Evolutionary conservation across 2,888 invertebrate species (phyloP).

Genomic region (Amiota communis): DNA sequence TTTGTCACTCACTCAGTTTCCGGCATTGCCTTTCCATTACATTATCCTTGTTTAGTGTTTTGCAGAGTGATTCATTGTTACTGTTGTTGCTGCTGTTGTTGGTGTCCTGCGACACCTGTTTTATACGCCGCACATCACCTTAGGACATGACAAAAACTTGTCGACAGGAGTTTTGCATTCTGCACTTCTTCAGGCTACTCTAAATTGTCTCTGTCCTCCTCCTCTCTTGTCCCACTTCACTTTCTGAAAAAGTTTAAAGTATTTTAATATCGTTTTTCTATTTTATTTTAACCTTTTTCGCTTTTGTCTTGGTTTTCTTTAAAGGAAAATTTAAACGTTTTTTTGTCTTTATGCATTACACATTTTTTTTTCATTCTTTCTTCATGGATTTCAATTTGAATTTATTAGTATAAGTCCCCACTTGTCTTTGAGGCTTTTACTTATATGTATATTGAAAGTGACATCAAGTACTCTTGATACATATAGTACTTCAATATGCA

Average conservation of each 20-base stretch:
- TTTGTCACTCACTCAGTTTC: conserved; percentile 9
- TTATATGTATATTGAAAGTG: too few relatives aligned
- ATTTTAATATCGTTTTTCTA: background rate
- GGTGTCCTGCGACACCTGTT: background rate
- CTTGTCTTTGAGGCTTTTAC: too few relatives aligned
- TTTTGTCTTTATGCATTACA: too few relatives aligned
- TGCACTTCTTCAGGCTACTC: background rate
- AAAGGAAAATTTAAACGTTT: background rate
- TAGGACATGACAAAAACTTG: conserved; percentile 13
- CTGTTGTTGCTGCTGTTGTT: background rate
- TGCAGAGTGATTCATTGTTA: background rate
- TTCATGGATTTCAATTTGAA: too few relatives aligned
- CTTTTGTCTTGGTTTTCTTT: background rate
- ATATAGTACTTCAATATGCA: too few relatives aligned
- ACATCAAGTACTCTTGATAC: too few relatives aligned
- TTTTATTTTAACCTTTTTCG: background rate
- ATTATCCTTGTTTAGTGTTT: background rate
- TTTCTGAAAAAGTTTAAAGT: too few relatives aligned
- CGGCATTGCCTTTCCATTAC: background rate
- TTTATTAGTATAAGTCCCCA: too few relatives aligned
- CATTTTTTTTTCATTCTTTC: too few relatives aligned
- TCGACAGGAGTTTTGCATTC: conserved; percentile 10
- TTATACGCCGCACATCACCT: background rate
- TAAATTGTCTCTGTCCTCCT: background rate
- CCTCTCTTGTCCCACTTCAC: too few relatives aligned